Base-by-base conservation (phyloP, 1,140 invertebrate genomes). In the Platyscapa corneri region DNA sequence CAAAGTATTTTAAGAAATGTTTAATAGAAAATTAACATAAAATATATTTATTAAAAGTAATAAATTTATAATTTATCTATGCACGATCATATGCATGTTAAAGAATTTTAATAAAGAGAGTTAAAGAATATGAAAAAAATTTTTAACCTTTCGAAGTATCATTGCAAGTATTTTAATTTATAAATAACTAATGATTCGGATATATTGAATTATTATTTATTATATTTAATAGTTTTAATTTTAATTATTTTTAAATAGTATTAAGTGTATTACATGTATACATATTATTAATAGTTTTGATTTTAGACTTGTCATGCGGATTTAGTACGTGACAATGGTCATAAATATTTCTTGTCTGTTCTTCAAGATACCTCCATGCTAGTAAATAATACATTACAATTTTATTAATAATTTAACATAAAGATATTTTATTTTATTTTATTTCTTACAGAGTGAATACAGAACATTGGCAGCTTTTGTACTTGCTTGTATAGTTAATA, bases 321-420 rank as follows among this genome's bases (percentile, higher is more conserved):
- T 93, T 94, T 99, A 86, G 97, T 99, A 18, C 96, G 99, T 88
- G 99, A 99, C 85, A 97, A 96, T 92, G 97, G 97, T 0, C 98
- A 99, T 92, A 98, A 97, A 91, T 99, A 99, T 92, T 99, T 99
- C 91, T 93, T 99, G 39, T 95, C 96, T 42, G 96, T 99, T 72
- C 94, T 99, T 20, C 96, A 97, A 91, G 98, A 99, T 92, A 94
- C 95, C 39, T 94, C 95, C 23, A 96, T 99, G 88, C 95, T 96
- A 84, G 97, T 97, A 93, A 94, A 95, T 88, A 70, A 84, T 83
- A 87, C 1, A 76, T 64, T 70, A n/a, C 5, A 37, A 37, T 18
- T 70, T 42, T 42, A 42, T 0, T 30, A 64, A 37, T 74, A 7
- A n/a, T 12, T 74, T 23, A 42, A 42, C 5, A 39, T 27, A 20